Evolutionary conservation across 2,113 vertebrate species (phyloP), one percentile per base, ranked within the genome.

Genomic region (Calyptommatus sinebrachiatus): DNA sequence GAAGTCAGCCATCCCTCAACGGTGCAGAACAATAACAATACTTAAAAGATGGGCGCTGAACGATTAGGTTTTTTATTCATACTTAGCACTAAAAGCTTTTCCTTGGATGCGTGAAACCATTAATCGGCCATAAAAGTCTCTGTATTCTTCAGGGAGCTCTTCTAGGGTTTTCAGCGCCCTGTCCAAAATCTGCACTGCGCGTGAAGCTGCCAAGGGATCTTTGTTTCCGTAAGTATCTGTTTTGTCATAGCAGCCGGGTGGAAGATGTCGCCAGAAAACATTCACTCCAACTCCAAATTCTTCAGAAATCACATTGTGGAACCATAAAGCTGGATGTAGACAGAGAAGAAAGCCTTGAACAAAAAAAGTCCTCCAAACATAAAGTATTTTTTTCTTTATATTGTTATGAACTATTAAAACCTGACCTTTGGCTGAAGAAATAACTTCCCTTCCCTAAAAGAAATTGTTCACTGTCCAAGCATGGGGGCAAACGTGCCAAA

Each of bases 151-250:
- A 1, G 97, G 98, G 5, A 99, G 94, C 63, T 97, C 94, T 14
- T 97, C 97, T 77, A 99, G 93, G 7, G 93, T 88, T 86, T 94
- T 94, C 71, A 99, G 89, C 2, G 96, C 97, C 82, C 96, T 95
- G 85, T 99, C 97, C 85, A 99, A 91, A 10, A 94, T 94, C 84
- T 98, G 98, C 29, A 97, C 91, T 4, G 97, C 97, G 86, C 96
- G 94, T 12, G 95, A 87, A 1, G 97, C 98, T 82, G 96, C 96
- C 14, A 82, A 84, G 0, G 95, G 97, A 90, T 99, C 98, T 94
- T 98, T 99, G 90, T 99, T 99, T 62, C 98, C 98, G 0, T 99
- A 99, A 0, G 96, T 97, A 81, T 99, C 98, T 85, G 94, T 98
- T 83, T 93, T 97, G 91, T 99, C 97, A 10, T 99, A 99, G 89